A percentile compares a stretch with the other conserved stretches of the same genome.
Conservation (phyloP, 2,113 vertebrate genomes). For the Lipophrys pholis region DNA sequence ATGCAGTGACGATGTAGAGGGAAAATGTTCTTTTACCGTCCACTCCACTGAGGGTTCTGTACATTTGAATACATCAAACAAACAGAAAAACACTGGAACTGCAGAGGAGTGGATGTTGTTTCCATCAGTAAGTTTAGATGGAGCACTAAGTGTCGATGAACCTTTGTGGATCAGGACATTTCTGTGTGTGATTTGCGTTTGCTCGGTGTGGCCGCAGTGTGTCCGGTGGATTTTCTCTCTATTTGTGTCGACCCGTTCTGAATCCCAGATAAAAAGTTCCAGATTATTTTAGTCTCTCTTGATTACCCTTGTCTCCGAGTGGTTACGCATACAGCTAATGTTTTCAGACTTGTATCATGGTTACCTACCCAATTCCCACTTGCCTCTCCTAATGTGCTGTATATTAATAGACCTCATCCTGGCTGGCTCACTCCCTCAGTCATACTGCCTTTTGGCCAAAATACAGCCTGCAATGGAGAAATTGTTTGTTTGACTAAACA, state of each 20-base stretch:
- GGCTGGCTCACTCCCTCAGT: not conserved
- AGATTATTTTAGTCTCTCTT: conserved; percentile 13
- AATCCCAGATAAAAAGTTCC: not conserved
- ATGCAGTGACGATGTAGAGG: too few species aligned
- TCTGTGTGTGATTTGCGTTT: not conserved
- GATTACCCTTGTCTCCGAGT: conserved; percentile 2
- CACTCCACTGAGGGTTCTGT: too few species aligned
- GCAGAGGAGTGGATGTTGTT: too few species aligned
- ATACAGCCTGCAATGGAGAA: conserved; percentile 13
- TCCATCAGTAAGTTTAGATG: too few species aligned
- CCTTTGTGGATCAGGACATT: not conserved
- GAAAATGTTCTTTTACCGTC: too few species aligned
- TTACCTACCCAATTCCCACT: conserved; percentile 42
- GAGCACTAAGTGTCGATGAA: too few species aligned
- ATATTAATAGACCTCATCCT: conserved; percentile 35
- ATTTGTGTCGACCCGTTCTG: conserved; percentile 19
- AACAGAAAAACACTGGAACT: too few species aligned
- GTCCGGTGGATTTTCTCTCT: not conserved
- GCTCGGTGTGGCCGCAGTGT: not conserved
- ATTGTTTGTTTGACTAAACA: conserved; percentile 16
- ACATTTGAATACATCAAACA: too few species aligned
- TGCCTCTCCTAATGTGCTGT: conserved; percentile 30
- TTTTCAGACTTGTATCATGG: conserved; percentile 61
- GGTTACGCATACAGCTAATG: conserved; percentile 18
- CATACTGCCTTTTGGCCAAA: conserved; percentile 10